A percentile compares a stretch with the other conserved stretches of the same genome.
phyloP scores from a whole-genome alignment of 1,140 invertebrate genomes.

The Drosophila nasuta region DNA sequence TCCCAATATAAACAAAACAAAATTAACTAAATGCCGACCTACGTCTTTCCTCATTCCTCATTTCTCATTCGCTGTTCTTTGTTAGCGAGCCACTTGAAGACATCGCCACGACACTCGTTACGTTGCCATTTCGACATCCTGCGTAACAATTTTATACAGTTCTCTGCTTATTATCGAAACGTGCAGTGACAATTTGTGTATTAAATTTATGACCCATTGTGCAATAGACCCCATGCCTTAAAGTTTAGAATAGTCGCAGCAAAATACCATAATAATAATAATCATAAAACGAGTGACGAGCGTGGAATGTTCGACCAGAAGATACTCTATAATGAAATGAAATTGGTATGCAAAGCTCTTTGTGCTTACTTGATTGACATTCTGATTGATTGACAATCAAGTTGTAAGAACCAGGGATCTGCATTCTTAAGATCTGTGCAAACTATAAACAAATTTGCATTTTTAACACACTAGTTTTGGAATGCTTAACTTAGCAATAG shows the following conservation, averaged over 20 bases:
- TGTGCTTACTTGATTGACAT: not conserved
- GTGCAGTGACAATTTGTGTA: slow-evolving; percentile 67
- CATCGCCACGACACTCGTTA: slow-evolving; percentile 35
- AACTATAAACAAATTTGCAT: too few relatives aligned
- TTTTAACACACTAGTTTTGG: too few relatives aligned
- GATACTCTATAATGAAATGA: not conserved
- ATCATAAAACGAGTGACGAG: not conserved
- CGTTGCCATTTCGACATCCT: slow-evolving; percentile 60
- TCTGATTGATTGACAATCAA: not conserved
- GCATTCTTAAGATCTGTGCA: not conserved
- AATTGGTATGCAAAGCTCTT: not conserved
- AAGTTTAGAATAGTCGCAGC: slow-evolving; percentile 18
- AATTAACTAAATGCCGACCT: slow-evolving; percentile 32
- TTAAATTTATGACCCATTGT: slow-evolving; percentile 64
- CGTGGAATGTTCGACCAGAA: not conserved
- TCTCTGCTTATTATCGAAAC: slow-evolving; percentile 62
- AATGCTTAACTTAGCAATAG: not conserved
- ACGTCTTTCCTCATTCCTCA: slow-evolving; percentile 5
- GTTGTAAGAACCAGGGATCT: too few relatives aligned
- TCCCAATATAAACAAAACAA: slow-evolving; percentile 46
- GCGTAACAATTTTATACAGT: slow-evolving; percentile 39
- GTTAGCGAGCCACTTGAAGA: slow-evolving; percentile 43
- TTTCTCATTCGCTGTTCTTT: not conserved
- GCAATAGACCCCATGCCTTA: slow-evolving; percentile 45
- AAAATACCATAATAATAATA: slow-evolving; percentile 1